A percentile compares a stretch with the other conserved stretches of the same genome.
Conservation (phyloP, 2,888 invertebrate genomes). For the Meliscaeva auricollis region DNA sequence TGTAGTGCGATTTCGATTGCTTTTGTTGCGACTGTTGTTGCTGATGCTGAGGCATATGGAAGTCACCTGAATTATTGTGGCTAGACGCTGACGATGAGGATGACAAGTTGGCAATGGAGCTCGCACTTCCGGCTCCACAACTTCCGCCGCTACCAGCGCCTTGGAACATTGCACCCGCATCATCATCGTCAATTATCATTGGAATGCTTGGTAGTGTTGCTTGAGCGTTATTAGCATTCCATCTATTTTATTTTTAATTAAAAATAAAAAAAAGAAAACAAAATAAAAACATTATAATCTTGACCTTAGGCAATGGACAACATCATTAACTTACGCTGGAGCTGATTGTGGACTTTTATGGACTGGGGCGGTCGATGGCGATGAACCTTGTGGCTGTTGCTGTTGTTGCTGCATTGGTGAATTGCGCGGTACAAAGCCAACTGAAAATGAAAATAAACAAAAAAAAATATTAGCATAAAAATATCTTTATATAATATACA, state of each 20-base stretch:
- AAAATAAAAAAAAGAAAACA: conserved; percentile 62
- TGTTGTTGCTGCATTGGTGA: conserved; percentile 85
- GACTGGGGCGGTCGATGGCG: conserved; percentile 82
- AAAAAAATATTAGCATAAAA: conserved; percentile 80
- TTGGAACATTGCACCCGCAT: conserved; percentile 79
- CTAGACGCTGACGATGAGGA: conserved; percentile 78
- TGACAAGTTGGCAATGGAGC: conserved; percentile 77
- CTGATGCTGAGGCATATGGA: conserved; percentile 77
- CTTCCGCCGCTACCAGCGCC: conserved; percentile 79
- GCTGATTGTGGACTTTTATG: conserved; percentile 84
- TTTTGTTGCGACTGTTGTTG: conserved; percentile 77
- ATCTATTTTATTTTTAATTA: conserved; percentile 85
- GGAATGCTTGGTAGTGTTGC: conserved; percentile 90
- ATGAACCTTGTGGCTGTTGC: conserved; percentile 85
- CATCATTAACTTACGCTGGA: conserved; percentile 81
- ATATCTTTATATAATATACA: conserved; percentile 49
- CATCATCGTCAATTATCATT: conserved; percentile 90
- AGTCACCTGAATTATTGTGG: conserved; percentile 78
- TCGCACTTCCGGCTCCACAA: conserved; percentile 74
- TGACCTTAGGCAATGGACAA: conserved; percentile 54
- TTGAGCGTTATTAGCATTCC: conserved; percentile 87
- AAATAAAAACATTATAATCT: conserved; percentile 3
- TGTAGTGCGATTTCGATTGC: conserved; percentile 79
- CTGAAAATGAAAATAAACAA: conserved; percentile 79
- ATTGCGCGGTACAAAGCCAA: conserved; percentile 85